phyloP scores from a whole-genome alignment of 23 tunicate genomes.

The Trididemnum nubilum region DNA sequence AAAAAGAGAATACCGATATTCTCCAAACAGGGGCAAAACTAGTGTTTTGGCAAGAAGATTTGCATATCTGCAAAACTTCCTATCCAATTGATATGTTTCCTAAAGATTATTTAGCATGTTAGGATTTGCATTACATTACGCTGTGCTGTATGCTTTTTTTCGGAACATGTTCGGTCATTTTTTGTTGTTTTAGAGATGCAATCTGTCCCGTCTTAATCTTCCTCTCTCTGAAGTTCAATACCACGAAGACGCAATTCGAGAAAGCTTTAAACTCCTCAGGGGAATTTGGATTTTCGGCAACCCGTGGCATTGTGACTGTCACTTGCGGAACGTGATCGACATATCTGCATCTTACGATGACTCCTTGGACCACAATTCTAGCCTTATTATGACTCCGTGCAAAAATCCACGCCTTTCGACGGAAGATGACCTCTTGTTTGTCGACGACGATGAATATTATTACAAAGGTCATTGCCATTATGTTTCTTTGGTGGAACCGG shows the following conservation, averaged over 20 bases:
- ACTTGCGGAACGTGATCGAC: constrained; percentile 29
- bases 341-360: background rate
- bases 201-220: constrained; percentile 32
- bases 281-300: constrained; percentile 60
- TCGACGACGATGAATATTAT: constrained; percentile 1
- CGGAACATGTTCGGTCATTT: too few relatives aligned
- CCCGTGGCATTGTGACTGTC: constrained; percentile 68
- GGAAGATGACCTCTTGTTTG: background rate
- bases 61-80: too few relatives aligned
- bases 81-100: too few relatives aligned
- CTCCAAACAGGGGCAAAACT: too few relatives aligned
- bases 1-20: too few relatives aligned
- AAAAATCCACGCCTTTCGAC: too few relatives aligned
- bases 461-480: background rate
- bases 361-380: background rate
- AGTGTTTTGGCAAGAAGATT: too few relatives aligned
- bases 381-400: background rate
- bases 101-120: too few relatives aligned
- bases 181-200: constrained; percentile 55
- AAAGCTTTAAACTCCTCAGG: constrained; percentile 41
- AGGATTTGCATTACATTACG: too few relatives aligned
- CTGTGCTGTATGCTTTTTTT: too few relatives aligned
- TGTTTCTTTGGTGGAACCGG: background rate
- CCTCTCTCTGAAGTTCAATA: constrained; percentile 24
- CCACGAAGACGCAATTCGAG: constrained; percentile 23